phyloP scores from a whole-genome alignment of 2,797 vertebrate genomes.

The Acipenser transmontanus region DNA sequence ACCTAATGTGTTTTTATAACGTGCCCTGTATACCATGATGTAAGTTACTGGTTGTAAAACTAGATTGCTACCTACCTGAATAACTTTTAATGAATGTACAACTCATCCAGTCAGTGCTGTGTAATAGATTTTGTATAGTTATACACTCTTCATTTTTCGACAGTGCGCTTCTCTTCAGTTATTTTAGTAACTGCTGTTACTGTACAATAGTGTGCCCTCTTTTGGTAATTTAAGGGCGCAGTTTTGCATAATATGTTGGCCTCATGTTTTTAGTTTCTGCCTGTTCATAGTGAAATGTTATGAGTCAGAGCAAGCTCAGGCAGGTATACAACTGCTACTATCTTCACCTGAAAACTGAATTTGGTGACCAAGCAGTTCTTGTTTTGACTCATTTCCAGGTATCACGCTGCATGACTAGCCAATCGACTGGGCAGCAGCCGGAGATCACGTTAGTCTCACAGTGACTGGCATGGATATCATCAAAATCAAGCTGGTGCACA shows the following conservation, averaged over 20 bases:
- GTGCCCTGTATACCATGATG: no score
- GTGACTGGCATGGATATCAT: constrained; percentile 98
- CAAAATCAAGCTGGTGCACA: constrained; percentile 89
- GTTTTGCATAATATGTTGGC: not conserved
- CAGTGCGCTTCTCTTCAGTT: no score
- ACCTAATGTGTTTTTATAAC: no score
- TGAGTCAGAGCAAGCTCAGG: constrained; percentile 24
- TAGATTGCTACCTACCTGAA: no score
- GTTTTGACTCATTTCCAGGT: constrained; percentile 79
- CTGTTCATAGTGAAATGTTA: constrained; percentile 21
- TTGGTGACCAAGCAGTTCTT: constrained; percentile 55
- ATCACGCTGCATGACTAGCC: constrained; percentile 87
- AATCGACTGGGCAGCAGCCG: constrained; percentile 93
- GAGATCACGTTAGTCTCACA: constrained; percentile 92
- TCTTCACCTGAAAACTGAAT: constrained; percentile 40
- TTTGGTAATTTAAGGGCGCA: no score
- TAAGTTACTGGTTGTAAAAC: no score
- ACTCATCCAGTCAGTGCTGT: no score
- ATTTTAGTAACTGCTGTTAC: no score
- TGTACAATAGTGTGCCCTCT: no score
- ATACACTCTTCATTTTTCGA: no score
- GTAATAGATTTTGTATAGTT: no score
- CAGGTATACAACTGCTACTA: constrained; percentile 11
- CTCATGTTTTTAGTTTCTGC: constrained; percentile 1
- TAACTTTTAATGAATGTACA: no score